These are phyloP conservation scores for Hypocryptadius cinnamomeus DNA, from an alignment of 2,113 vertebrate genomes.

Conservation along the genomic window DNA sequence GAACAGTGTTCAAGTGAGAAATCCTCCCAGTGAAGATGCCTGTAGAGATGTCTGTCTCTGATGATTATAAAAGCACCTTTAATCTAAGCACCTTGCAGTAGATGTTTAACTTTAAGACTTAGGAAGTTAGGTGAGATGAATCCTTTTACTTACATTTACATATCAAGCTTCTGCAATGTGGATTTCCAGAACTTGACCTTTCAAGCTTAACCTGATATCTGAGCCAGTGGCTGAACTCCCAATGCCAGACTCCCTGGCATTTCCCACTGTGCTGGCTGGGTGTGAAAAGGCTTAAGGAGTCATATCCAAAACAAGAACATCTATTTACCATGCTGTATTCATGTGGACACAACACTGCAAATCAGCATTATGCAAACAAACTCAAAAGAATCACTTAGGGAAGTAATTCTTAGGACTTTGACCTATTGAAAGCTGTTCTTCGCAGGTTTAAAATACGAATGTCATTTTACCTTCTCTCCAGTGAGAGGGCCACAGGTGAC, in stretches of 20 bases:
- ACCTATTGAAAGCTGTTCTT: neutral
- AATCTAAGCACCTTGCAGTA: neutral
- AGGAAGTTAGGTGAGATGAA: neutral
- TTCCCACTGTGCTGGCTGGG: neutral
- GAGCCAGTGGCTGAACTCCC: neutral
- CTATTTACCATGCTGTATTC: neutral
- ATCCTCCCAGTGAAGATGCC: neutral
- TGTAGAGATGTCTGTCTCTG: neutral
- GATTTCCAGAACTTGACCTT: neutral
- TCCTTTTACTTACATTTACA: slow-evolving; percentile 4
- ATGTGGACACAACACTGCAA: neutral
- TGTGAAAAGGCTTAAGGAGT: neutral
- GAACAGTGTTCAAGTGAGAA: neutral
- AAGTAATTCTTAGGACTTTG: neutral
- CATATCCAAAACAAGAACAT: neutral
- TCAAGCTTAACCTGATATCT: slow-evolving; percentile 25
- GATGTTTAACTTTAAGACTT: neutral
- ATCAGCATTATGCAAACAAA: neutral
- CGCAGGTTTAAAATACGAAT: neutral
- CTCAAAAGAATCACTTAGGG: neutral
- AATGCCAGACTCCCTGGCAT: slow-evolving; percentile 10
- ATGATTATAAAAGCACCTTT: neutral
- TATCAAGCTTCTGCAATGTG: neutral
- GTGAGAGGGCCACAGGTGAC: neutral
- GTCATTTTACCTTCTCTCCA: neutral